phyloP scores from a whole-genome alignment of 2,888 invertebrate species.

The Bimastos eiseni region DNA sequence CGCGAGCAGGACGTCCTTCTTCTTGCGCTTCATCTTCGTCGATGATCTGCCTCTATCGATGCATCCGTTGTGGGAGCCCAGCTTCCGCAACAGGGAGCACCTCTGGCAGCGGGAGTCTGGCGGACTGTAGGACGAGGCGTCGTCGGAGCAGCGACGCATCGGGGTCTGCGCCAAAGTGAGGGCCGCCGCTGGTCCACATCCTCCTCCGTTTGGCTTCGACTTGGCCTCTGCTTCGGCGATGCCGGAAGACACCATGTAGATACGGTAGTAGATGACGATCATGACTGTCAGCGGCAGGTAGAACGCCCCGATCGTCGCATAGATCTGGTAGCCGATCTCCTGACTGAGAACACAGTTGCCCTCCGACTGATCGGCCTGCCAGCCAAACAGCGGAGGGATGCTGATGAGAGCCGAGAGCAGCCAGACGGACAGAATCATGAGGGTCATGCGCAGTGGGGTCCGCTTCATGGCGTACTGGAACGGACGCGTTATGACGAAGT shows the following conservation, averaged over 20 bases:
- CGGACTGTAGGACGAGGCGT: slow-evolving; percentile 19
- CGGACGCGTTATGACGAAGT: slow-evolving; percentile 69
- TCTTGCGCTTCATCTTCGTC: neutral
- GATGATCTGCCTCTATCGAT: neutral
- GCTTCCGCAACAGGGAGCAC: neutral
- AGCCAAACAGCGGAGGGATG: slow-evolving; percentile 72
- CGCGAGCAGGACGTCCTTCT: slow-evolving; percentile 16
- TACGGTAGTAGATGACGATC: slow-evolving; percentile 95
- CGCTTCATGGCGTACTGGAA: slow-evolving; percentile 91
- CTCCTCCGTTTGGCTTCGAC: slow-evolving; percentile 48
- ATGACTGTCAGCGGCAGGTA: slow-evolving; percentile 94
- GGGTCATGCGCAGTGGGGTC: slow-evolving; percentile 85
- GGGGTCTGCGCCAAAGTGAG: neutral
- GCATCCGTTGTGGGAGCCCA: neutral
- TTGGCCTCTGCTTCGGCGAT: slow-evolving; percentile 56
- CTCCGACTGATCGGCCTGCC: slow-evolving; percentile 44
- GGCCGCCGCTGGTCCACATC: neutral
- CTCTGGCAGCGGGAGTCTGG: slow-evolving; percentile 7
- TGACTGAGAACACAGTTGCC: slow-evolving; percentile 81
- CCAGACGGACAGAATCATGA: slow-evolving; percentile 84
- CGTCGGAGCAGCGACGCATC: neutral
- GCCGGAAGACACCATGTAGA: slow-evolving; percentile 62
- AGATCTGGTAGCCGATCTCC: slow-evolving; percentile 92
- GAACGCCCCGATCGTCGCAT: slow-evolving; percentile 81
- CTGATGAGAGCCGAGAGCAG: slow-evolving; percentile 89